Conservation (phyloP, 2,113 vertebrate species). For the Aptenodytes patagonicus region DNA sequence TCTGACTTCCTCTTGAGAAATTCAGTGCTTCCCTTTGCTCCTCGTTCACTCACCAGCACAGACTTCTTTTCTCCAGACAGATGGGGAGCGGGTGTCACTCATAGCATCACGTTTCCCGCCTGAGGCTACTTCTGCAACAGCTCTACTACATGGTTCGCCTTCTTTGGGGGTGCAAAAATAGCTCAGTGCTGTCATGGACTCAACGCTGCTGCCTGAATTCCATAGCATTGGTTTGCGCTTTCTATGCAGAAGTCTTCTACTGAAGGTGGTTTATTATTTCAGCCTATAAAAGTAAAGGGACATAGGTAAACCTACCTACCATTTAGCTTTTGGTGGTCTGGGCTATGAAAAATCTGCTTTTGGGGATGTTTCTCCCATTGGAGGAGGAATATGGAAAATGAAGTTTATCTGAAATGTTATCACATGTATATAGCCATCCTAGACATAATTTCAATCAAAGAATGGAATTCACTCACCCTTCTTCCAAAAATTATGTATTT, state of each 20-base stretch:
- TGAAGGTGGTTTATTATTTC: background rate
- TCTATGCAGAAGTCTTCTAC: background rate
- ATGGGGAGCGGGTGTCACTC: background rate
- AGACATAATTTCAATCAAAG: background rate
- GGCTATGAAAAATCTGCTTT: background rate
- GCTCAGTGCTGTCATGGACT: background rate
- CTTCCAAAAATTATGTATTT: background rate
- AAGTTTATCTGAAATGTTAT: background rate
- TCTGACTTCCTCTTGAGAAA: background rate
- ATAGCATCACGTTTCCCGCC: background rate
- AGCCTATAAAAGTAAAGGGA: background rate
- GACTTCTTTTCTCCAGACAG: background rate
- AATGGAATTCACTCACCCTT: background rate
- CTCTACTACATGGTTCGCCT: accelerated
- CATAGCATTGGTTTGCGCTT: accelerated
- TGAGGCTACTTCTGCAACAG: background rate
- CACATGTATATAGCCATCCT: background rate
- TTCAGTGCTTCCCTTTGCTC: background rate
- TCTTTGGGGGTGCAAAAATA: background rate
- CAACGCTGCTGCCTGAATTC: background rate
- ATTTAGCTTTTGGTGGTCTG: background rate
- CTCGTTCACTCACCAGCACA: background rate
- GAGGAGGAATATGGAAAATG: background rate
- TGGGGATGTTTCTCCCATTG: background rate
- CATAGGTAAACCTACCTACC: background rate